Base-by-base conservation (phyloP, 2,888 invertebrate genomes). In the Ptychoptera albimana region DNA sequence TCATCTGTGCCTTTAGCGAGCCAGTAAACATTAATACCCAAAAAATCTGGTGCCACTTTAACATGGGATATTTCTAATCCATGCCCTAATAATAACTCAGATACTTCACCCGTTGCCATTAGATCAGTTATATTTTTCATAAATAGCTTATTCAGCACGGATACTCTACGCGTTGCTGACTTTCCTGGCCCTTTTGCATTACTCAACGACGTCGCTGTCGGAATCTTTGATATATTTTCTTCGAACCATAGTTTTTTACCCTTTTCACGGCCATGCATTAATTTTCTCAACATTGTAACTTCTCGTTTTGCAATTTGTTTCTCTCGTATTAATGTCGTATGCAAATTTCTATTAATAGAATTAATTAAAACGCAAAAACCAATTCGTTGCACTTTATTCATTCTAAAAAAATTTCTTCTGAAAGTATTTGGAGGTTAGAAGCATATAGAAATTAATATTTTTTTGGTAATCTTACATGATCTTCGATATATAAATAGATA, bases 41-140 rank as follows among this genome's bases (percentile, higher is more conserved):
- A 67, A 52, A 79, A 80, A 59, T 86, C 79, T 39, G 73, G 63
- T 0, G 77, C 67, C 3, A 86, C 69, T 60, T 74, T 72, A 48
- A 79, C 81, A 55, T 74, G 72, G n/a, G 79, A 76, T 49, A 87
- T 73, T 66, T 86, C 82, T 50, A 84, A 71, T 9, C 79, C 77
- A 50, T 71, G 68, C 8, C 80, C 81, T 11, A 77, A 52, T 48
- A 85, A 64, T 42, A 72, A 63, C 41, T 71, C 63, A 2, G 79
- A 65, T 30, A 72, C 67, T 52, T 78, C 75, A 1, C 83, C 82
- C 0, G 80, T 80, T 1, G 82, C 75, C 73, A 88, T 73, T 31
- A 84, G 62, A 58, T 85, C 86, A 0, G 84, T 82, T 8, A 88
- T 77, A 47, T 82, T 69, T 53, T 75, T 73, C 84, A 87, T 86